Base-by-base conservation (phyloP, 35 echinoderm and acorn worm species). In the Ophiothrix spiculata region DNA sequence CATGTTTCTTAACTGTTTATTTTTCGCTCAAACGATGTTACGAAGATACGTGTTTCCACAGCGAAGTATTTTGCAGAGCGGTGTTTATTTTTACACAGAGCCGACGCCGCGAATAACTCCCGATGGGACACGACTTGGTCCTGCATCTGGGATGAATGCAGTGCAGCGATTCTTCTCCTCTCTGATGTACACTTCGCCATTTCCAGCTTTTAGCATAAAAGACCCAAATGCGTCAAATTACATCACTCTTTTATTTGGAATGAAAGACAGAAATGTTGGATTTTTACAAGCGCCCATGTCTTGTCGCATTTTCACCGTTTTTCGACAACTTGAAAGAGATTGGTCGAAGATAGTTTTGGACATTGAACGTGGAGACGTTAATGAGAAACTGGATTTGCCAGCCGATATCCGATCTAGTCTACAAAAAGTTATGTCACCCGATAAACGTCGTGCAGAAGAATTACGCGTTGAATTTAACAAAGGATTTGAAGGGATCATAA, bases 401-500 rank as follows among this genome's bases (percentile, higher is more conserved):
- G 33, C 2, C 4, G 77, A 40, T 6, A 82, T 85, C 6, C 49
- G 88, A 35, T 11, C n/a, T 2, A 74, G n/a, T 25, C 33, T 90
- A 46, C 31, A 46, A 25, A 35, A 33, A 21, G 74, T 35, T 16
- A 39, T 94, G 32, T 79, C 28, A 56, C 29, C 78, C 1, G 79
- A 90, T 81, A 56, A 39, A 56, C 45, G 75, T 0, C 78, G 92
- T 28, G 87, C 87, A 13, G 64, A 86, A 35, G 81, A 90, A 56
- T 77, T 94, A 0, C 31, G 82, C 38, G 14, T 19, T 31, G 92
- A 94, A 64, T 94, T 89, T 69, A 64, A 80, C 38, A 85, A 75
- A 56, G 92, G 92, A 1, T 88, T 90, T 32, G 36, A 40, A 12
- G 87, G 87, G 19, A 94, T 90, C 35, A 42, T 41, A 25, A 81